Evolutionary conservation across 2,888 invertebrate species (phyloP).

Genomic region (Chymomyza caudatula): DNA sequence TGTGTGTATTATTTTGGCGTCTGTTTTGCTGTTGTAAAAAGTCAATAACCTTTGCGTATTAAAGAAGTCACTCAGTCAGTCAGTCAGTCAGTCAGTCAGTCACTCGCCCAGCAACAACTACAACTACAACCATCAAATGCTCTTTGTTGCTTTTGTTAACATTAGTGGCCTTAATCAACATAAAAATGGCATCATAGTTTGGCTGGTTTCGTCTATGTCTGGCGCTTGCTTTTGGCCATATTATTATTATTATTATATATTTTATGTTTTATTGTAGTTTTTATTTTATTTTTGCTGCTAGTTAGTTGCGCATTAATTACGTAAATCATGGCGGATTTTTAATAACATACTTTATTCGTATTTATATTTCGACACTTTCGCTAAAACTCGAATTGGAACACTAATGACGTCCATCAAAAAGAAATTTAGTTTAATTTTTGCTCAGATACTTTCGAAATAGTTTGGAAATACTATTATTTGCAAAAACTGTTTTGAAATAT

Average conservation of each 20-base stretch:
- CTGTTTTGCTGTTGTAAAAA: slow-evolving; percentile 66
- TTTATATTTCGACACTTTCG: slow-evolving; percentile 1
- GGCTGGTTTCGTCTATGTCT: background rate
- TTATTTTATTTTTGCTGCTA: slow-evolving; percentile 9
- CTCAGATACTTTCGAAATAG: background rate
- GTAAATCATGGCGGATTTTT: slow-evolving; percentile 1
- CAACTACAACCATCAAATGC: slow-evolving; percentile 26
- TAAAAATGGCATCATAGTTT: slow-evolving; percentile 51
- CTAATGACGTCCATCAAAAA: slow-evolving; percentile 4
- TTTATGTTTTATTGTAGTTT: slow-evolving; percentile 16
- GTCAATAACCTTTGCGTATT: slow-evolving; percentile 65
- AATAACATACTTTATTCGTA: background rate
- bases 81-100: slow-evolving; percentile 12
- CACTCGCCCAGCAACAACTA: slow-evolving; percentile 20
- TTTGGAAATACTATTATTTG: background rate
- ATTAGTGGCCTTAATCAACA: slow-evolving; percentile 58
- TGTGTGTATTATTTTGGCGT: slow-evolving; percentile 61
- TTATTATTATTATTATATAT: background rate
- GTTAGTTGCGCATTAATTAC: slow-evolving; percentile 2
- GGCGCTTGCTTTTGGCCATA: background rate
- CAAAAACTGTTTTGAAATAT: no score
- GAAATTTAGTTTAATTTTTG: slow-evolving; percentile 1
- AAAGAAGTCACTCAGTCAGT: slow-evolving; percentile 46
- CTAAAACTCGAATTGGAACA: background rate
- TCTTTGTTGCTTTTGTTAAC: slow-evolving; percentile 11